These are phyloP conservation scores for Nasua narica DNA, from an alignment of 2,797 vertebrate genomes.

Conservation along the genomic window DNA sequence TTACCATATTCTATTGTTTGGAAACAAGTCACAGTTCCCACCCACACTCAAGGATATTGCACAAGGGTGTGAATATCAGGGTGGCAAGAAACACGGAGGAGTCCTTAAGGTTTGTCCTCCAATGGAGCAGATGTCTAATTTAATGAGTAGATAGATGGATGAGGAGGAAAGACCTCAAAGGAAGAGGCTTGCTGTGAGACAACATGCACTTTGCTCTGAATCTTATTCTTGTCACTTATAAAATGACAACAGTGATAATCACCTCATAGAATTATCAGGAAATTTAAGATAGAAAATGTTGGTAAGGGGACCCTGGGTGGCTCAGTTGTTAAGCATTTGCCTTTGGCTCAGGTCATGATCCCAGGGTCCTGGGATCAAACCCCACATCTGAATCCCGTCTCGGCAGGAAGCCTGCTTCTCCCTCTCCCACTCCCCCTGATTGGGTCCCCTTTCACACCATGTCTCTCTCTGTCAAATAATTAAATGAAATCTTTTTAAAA, in stretches of 20 bases:
- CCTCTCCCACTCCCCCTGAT: too few species aligned
- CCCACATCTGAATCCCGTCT: too few species aligned
- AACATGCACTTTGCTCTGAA: not conserved
- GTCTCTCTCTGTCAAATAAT: too few species aligned
- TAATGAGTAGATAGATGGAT: not conserved
- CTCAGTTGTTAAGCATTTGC: too few species aligned
- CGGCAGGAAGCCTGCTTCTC: too few species aligned
- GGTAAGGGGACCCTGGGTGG: not conserved
- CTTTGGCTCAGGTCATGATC: too few species aligned
- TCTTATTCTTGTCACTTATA: not conserved
- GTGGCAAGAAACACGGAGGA: accelerated
- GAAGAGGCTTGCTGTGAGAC: not conserved
- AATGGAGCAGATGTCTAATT: not conserved
- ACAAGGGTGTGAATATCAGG: not conserved
- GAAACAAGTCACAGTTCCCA: not conserved
- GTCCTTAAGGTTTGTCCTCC: not conserved
- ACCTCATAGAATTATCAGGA: not conserved
- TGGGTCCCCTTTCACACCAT: too few species aligned
- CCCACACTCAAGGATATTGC: not conserved
- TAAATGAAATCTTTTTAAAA: too few species aligned
- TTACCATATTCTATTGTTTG: not conserved
- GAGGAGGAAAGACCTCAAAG: not conserved
- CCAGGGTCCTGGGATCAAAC: too few species aligned
- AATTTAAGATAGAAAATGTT: not conserved
- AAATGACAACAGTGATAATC: not conserved